Base-by-base conservation (phyloP, 1,140 invertebrate species). In the Argopecten irradians region DNA sequence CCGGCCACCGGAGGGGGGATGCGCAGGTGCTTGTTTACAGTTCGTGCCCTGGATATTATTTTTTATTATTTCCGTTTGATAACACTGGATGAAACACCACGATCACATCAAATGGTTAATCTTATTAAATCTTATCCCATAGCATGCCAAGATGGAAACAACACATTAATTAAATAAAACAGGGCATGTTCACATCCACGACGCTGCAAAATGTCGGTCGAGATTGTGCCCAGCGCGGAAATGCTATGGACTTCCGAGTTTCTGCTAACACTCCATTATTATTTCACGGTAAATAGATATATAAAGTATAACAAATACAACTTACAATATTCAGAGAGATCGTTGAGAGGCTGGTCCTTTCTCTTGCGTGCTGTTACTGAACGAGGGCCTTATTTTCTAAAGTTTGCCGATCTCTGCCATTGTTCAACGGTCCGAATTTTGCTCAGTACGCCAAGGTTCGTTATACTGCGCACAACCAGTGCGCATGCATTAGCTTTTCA, bases 1-100 rank as follows among this genome's bases (percentile, higher is more conserved):
- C 55, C 55, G 55, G 55, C 55, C 5, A 28, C n/a, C 14, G 55
- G 55, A 71, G 55, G 55, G 55, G 22, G 55, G 55, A 71, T 71
- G 55, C 55, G 55, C 55, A 71, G 55, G 55, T 71, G 55, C 55
- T 71, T 71, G 55, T 71, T 71, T 71, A 71, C 55, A 71, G 55
- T 71, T 71, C 55, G 3, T 71, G 55, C 55, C 55, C 55, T 71
- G n/a, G 55, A 28, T 28, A 46, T 1, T 11, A n/a, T 22, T 28
- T 71, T n/a, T 28, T 11, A 71, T 71, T 28, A 28, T 16, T 8
- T 8, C n/a, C 22, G 55, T 28, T 71, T 71, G 5, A 28, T 16
- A 71, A 7, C 55, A 71, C 8, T 11, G 28, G 13, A n/a, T 28
- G 16, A 28, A n/a, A 71, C n/a, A 22, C 2, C 5, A 3, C 7